Conservation (phyloP, 2,113 vertebrate species). For the Apteryx mantelli region DNA sequence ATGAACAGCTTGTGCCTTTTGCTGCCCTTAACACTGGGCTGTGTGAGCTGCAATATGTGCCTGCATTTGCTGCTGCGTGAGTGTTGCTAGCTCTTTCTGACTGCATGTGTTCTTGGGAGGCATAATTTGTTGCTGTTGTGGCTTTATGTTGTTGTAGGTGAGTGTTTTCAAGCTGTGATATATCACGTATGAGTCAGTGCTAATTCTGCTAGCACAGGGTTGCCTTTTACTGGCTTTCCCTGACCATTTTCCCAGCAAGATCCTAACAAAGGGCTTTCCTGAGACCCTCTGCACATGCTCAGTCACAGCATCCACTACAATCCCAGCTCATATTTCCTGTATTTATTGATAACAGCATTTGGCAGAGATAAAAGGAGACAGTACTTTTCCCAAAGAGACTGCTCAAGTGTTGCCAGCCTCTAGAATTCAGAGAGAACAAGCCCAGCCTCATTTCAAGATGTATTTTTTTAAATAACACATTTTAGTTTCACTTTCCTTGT, state of each 20-base stretch:
- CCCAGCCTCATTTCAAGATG: background rate
- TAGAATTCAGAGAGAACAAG: background rate
- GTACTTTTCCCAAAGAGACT: background rate
- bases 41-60: rapidly evolving
- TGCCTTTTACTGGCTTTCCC: background rate
- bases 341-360: background rate
- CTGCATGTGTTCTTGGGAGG: rapidly evolving
- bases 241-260: background rate
- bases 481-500: background rate
- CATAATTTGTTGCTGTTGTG: rapidly evolving
- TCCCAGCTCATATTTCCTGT: background rate
- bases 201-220: background rate
- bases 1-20: rapidly evolving
- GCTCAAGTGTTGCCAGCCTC: background rate
- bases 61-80: background rate
- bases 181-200: background rate
- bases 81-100: background rate
- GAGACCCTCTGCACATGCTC: background rate
- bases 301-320: background rate
- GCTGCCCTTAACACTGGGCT: background rate
- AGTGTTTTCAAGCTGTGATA: background rate
- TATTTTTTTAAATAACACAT: conserved; percentile 3
- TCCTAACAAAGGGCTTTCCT: background rate
- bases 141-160: background rate
- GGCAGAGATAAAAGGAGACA: background rate